These are phyloP conservation scores for Podarcis muralis DNA, from an alignment of 2,113 vertebrate genomes.

Conservation along the genomic window DNA sequence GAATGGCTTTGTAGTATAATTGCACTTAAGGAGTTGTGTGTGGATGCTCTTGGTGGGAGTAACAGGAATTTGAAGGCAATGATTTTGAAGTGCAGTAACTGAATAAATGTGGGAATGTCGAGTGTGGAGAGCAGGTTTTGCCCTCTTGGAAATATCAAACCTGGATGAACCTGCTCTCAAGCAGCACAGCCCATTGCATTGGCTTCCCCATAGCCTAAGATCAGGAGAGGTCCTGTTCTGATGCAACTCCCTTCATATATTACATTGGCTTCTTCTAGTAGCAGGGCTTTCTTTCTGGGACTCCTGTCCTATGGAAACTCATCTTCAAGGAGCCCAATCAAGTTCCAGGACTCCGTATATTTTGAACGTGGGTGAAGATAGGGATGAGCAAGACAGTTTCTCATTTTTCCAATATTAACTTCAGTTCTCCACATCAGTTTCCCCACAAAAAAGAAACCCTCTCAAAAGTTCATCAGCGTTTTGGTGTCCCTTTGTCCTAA, in stretches of 20 bases:
- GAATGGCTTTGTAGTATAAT: conserved; percentile 17
- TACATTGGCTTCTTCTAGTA: not conserved
- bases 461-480: no score
- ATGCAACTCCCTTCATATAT: no score
- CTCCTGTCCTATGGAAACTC: not conserved
- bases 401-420: no score
- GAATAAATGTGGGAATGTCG: not conserved
- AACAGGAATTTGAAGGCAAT: not conserved
- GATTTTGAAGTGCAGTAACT: not conserved
- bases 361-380: not conserved
- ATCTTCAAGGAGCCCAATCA: no score
- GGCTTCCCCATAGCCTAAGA: not conserved
- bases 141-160: not conserved
- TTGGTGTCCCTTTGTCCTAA: not conserved
- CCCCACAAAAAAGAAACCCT: no score
- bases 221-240: not conserved
- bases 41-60: not conserved
- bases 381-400: no score
- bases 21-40: not conserved
- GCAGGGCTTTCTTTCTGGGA: not conserved
- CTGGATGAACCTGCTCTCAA: not conserved
- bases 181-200: not conserved
- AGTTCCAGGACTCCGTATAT: not conserved
- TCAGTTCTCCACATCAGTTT: no score
- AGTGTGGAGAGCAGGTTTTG: not conserved